Evolutionary conservation across 92 coral and sea anemone species (phyloP).

Genomic region (Palythoa caribaeorum): DNA sequence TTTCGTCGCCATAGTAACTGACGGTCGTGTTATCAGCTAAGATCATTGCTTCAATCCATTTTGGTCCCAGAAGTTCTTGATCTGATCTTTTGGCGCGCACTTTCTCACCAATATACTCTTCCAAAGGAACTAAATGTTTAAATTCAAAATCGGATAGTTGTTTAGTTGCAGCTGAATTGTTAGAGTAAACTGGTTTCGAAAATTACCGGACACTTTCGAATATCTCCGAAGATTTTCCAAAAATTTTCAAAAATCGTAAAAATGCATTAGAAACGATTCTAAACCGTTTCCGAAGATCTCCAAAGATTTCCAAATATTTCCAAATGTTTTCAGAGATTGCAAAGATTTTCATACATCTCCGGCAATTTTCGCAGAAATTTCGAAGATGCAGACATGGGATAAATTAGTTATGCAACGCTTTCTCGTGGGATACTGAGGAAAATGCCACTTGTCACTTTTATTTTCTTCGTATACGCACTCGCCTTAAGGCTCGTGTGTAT

Average conservation of each 20-base stretch:
- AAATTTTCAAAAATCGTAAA: no score
- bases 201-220: neutral
- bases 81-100: conserved; percentile 17
- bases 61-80: conserved; percentile 30
- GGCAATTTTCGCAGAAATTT: no score
- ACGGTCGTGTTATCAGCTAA: conserved; percentile 82
- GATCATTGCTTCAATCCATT: conserved; percentile 83
- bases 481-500: no score
- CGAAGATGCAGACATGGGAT: no score
- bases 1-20: conserved; percentile 76
- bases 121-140: neutral
- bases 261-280: no score
- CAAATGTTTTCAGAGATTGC: no score
- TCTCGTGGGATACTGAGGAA: no score
- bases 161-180: neutral
- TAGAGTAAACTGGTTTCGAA: neutral
- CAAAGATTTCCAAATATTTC: no score
- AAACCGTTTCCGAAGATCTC: neutral
- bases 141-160: neutral
- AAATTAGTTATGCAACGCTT: no score
- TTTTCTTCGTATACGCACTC: no score
- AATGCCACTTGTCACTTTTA: no score
- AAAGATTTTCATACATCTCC: no score
- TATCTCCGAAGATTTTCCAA: neutral
- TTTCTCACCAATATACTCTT: neutral